Conservation (phyloP, 2,888 invertebrate genomes). For the Lottia gigantea region DNA sequence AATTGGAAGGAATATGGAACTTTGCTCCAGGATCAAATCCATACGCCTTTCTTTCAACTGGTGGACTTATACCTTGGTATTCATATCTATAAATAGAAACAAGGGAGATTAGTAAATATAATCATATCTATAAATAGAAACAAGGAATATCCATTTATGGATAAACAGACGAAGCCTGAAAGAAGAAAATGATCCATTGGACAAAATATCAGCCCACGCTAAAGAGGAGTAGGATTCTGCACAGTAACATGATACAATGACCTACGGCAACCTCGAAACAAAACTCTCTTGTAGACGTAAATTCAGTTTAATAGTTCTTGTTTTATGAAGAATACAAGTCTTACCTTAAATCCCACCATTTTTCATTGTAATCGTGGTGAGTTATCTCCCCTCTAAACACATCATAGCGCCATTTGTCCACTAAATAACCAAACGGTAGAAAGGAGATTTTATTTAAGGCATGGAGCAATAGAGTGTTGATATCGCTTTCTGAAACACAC, state of each 20-base stretch:
- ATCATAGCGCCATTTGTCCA: conserved; percentile 69
- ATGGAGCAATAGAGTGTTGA: conserved; percentile 68
- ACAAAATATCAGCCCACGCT: no score
- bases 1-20: conserved; percentile 55
- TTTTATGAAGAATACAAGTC: neutral
- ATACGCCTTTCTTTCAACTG: conserved; percentile 49
- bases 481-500: conserved; percentile 33
- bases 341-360: conserved; percentile 69
- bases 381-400: conserved; percentile 59
- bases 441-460: conserved; percentile 69
- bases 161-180: no score
- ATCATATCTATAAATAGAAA: no score
- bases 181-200: no score
- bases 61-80: conserved; percentile 61
- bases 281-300: no score
- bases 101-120: no score
- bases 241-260: no score
- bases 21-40: conserved; percentile 64
- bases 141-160: no score
- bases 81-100: conserved; percentile 44
- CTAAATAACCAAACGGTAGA: conserved; percentile 69
- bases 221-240: no score
- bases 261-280: no score
- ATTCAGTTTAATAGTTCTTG: no score
- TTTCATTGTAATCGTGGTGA: conserved; percentile 56